A percentile compares a stretch with the other conserved stretches of the same genome.
Conservation (phyloP, 1,140 invertebrate genomes). For the Dinoponera quadriceps region DNA sequence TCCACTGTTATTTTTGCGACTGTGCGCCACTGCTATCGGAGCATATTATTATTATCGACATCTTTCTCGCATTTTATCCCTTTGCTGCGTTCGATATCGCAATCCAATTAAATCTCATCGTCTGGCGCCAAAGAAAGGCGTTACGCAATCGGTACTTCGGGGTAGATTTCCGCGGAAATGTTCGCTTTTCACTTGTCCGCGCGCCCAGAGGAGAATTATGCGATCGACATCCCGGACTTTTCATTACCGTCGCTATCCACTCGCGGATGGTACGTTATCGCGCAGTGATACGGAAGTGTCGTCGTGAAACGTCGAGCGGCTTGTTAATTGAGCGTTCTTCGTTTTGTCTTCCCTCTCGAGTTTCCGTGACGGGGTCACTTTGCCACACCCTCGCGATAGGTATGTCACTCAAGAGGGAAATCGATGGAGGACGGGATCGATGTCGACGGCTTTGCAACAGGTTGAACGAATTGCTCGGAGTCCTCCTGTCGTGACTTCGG, state of each 20-base stretch:
- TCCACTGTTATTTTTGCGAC: background rate
- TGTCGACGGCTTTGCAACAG: constrained; percentile 75
- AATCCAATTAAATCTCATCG: background rate
- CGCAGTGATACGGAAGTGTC: constrained; percentile 22
- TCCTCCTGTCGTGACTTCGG: constrained; percentile 66
- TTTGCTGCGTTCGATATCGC: background rate
- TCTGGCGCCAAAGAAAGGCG: background rate
- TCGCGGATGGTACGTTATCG: constrained; percentile 23
- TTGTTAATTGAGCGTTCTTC: constrained; percentile 56
- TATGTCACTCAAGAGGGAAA: constrained; percentile 63
- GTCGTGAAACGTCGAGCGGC: constrained; percentile 21
- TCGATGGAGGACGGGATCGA: constrained; percentile 74
- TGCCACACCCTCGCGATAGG: constrained; percentile 69
- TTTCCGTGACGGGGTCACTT: constrained; percentile 65
- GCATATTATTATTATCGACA: background rate
- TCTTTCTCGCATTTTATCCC: background rate
- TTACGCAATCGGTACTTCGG: background rate
- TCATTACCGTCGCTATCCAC: constrained; percentile 5
- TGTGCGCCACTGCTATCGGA: background rate
- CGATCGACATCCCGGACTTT: constrained; percentile 18
- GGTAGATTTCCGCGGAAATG: background rate
- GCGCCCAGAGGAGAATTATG: background rate
- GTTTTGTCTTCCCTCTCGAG: constrained; percentile 70
- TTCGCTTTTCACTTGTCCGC: too few species aligned
- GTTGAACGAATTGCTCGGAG: constrained; percentile 74